A percentile compares a stretch with the other conserved stretches of the same genome.
Evolutionary conservation across 2,888 invertebrate genomes (phyloP).

Genomic region (Globia sparganii): DNA sequence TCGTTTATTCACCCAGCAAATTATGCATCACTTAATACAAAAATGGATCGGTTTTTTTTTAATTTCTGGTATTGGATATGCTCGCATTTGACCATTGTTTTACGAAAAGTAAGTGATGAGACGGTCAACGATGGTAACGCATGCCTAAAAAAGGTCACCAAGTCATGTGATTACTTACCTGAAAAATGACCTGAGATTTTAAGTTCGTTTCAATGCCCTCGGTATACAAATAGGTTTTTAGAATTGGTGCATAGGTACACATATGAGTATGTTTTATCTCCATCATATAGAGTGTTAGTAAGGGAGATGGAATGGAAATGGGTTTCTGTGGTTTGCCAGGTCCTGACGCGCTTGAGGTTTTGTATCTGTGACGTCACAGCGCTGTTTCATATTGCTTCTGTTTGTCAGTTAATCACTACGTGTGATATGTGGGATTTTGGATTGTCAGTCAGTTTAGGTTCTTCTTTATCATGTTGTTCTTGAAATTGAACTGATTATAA

Average conservation of each 20-base stretch:
- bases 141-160: neutral
- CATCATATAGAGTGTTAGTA: slow-evolving; percentile 12
- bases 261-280: neutral
- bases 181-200: neutral
- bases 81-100: neutral
- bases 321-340: slow-evolving; percentile 53
- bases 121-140: neutral
- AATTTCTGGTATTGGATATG: neutral
- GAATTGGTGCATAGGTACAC: neutral
- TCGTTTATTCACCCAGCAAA: neutral
- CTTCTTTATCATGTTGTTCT: neutral
- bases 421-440: neutral
- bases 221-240: neutral
- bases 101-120: neutral
- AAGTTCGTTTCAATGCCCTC: neutral
- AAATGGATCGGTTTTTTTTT: neutral
- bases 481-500: neutral
- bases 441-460: too few relatives aligned
- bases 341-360: slow-evolving; percentile 55
- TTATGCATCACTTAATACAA: neutral
- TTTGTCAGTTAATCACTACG: slow-evolving; percentile 30
- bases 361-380: slow-evolving; percentile 27
- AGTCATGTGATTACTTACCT: neutral
- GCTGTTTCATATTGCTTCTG: slow-evolving; percentile 20
- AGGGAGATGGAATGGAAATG: slow-evolving; percentile 50